Conservation (phyloP, 1,140 invertebrate species). For the Lucilia cuprina region DNA sequence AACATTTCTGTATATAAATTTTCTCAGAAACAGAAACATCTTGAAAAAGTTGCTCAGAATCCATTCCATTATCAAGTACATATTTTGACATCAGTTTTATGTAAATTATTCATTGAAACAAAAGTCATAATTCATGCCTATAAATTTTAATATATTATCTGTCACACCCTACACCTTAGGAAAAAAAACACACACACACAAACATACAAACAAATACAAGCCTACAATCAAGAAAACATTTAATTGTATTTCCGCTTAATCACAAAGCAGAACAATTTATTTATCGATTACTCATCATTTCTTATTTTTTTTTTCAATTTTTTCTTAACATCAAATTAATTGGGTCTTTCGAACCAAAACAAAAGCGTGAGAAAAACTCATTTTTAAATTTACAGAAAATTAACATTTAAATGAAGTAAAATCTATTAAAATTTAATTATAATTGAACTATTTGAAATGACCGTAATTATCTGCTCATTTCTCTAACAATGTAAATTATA, state of each 20-base stretch:
- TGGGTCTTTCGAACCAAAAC: neutral
- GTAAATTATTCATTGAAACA: no score
- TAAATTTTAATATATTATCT: no score
- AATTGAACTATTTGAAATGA: neutral
- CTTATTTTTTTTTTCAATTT: neutral
- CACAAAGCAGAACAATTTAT: conserved; percentile 18
- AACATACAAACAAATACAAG: no score
- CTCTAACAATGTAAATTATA: neutral
- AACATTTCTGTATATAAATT: no score
- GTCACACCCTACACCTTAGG: neutral
- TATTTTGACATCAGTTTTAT: no score
- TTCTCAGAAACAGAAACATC: no score
- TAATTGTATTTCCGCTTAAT: conserved; percentile 29
- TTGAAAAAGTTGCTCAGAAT: no score
- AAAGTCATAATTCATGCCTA: no score
- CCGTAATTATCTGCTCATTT: neutral
- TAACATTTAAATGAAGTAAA: neutral
- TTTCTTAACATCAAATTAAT: neutral
- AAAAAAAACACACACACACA: neutral
- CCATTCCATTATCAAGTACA: no score
- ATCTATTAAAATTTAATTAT: neutral
- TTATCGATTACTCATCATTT: conserved; percentile 10
- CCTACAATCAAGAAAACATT: neutral
- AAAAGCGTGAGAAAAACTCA: neutral
- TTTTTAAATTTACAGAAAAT: neutral